Base-by-base conservation (phyloP, 2,797 vertebrate genomes). In the Oceanodroma leucorhoa region DNA sequence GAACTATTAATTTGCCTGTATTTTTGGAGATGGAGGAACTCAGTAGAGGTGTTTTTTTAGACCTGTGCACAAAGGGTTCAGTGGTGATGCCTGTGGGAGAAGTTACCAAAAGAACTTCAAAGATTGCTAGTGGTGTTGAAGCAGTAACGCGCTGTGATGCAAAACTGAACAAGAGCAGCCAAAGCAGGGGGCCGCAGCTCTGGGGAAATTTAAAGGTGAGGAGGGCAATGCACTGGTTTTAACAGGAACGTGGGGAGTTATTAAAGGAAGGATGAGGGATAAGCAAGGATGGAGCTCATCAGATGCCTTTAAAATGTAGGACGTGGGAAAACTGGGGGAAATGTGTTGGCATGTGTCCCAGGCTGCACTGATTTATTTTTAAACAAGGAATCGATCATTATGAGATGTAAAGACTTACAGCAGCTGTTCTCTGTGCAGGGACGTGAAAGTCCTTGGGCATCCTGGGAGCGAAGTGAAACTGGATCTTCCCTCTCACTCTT, bases 251-350 rank as follows among this genome's bases (percentile, higher is more conserved):
- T 3, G 10, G 51, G 66, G 85, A 96, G 77, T 94, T 96, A 95
- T 91, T 96, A 94, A 95, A 91, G 88, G 90, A 96, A 94, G 73
- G 80, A 94, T 81, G 72, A 93, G 43, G 87, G 81, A 90, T 93
- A 66, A 82, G 62, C 48, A 86, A 84, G 73, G 88, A 93, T 87
- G 91, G 94, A 94, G 54, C 66, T 95, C 48, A 94, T 94, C 94
- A 89, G 90, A 86, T 96, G 95, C 94, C 78, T 96, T 82, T 94
- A 93, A 93, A 94, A 94, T 93, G 95, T 96, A 93, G 96, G 96
- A 93, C 51, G 66, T 95, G 93, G 95, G 92, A 96, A 96, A 97
- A 93, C 86, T 93, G 93, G 86, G 93, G 78, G 91, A 95, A 96
- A 92, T 93, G 81, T 91, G 66, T 87, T 94, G 95, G 95, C 86